phyloP scores from a whole-genome alignment of 2,888 invertebrate genomes.

The Tetranychus piercei region DNA sequence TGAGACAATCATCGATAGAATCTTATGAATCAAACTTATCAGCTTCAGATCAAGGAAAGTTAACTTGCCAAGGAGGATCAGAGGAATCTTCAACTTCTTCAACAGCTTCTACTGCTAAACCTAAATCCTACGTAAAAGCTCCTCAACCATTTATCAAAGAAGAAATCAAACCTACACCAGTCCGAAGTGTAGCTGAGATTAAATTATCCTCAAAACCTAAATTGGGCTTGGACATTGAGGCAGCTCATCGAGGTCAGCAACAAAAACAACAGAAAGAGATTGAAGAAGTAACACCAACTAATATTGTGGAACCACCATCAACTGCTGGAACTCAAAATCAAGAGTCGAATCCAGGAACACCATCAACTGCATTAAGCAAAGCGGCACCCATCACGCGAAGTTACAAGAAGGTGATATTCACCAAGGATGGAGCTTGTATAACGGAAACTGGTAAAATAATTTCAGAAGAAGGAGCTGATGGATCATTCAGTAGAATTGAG shows the following conservation, averaged over 20 bases:
- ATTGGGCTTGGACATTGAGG: not conserved
- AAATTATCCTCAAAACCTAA: slow-evolving; percentile 9
- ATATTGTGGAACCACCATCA: not conserved
- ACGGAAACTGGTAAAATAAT: slow-evolving; percentile 28
- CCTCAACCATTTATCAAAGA: slow-evolving; percentile 11
- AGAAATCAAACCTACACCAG: not conserved
- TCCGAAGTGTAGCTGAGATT: not conserved
- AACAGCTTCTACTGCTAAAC: not conserved
- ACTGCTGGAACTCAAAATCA: not conserved
- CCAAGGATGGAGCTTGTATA: slow-evolving; percentile 28
- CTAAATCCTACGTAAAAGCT: slow-evolving; percentile 9
- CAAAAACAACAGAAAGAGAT: not conserved
- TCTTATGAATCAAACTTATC: not conserved
- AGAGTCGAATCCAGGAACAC: slow-evolving; percentile 4
- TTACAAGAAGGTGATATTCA: slow-evolving; percentile 28
- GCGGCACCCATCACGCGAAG: slow-evolving; percentile 27
- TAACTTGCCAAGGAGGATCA: not conserved
- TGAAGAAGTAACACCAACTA: not conserved
- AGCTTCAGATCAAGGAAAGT: not conserved
- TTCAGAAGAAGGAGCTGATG: slow-evolving; percentile 25
- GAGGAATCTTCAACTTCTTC: not conserved
- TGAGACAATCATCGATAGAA: slow-evolving; percentile 15
- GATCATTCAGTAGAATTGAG: slow-evolving; percentile 26
- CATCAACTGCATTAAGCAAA: not conserved
- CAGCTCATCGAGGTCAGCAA: not conserved